A percentile compares a stretch with the other conserved stretches of the same genome.
Evolutionary conservation across 2,113 vertebrate genomes (phyloP).

Genomic region (Mohoua ochrocephala): DNA sequence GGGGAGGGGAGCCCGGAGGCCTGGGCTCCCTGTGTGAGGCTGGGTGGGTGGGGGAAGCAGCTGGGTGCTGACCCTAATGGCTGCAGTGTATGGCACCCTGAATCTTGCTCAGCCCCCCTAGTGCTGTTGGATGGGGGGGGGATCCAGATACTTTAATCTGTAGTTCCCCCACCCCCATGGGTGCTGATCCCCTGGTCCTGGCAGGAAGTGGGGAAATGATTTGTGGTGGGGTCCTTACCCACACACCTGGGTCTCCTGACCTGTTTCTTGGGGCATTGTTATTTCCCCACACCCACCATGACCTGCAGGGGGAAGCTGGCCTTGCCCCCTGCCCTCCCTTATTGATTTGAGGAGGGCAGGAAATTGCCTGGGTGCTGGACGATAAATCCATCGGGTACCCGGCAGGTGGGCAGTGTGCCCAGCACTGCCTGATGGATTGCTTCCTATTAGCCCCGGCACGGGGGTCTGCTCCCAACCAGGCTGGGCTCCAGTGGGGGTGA

Average conservation of each 20-base stretch:
- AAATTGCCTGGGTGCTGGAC: conserved; percentile 14
- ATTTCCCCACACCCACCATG: not conserved
- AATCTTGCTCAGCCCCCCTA: not conserved
- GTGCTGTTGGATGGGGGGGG: not conserved
- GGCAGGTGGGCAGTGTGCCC: not conserved
- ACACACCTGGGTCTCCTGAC: not conserved
- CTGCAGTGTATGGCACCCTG: not conserved
- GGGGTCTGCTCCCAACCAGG: not conserved
- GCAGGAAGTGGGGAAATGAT: not conserved
- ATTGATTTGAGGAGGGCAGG: conserved; percentile 42
- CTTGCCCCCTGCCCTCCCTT: not conserved
- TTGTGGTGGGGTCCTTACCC: not conserved
- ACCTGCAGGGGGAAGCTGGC: not conserved
- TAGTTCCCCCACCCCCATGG: too few relatives aligned
- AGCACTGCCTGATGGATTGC: conserved; percentile 40
- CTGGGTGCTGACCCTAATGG: not conserved
- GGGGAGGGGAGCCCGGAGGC: not conserved
- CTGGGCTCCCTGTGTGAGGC: not conserved
- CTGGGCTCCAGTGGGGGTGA: not conserved
- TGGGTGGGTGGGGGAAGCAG: not conserved
- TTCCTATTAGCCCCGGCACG: conserved; percentile 32
- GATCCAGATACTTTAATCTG: not conserved
- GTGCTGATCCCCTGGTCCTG: not conserved
- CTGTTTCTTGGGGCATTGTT: not conserved
- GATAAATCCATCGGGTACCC: conserved; percentile 48